Conservation (phyloP, 1,140 invertebrate genomes). For the Drosophila arawakana region DNA sequence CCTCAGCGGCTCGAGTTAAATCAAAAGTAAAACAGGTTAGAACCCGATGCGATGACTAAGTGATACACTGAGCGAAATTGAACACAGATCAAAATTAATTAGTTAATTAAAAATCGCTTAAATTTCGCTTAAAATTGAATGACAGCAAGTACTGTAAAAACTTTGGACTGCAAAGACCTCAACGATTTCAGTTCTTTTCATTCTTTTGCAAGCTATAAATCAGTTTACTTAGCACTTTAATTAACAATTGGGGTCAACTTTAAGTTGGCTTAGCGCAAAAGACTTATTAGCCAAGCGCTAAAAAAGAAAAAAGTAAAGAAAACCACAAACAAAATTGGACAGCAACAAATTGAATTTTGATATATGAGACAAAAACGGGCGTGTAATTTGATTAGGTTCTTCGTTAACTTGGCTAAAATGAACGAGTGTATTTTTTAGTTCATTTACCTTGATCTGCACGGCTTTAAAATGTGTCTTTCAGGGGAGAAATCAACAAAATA, state of each 20-base stretch:
- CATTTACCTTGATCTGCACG: background rate
- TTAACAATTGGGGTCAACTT: slow-evolving; percentile 17
- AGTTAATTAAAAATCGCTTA: too few species aligned
- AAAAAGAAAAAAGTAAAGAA: background rate
- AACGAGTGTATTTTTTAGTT: background rate
- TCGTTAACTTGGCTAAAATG: slow-evolving; percentile 1
- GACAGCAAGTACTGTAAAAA: too few species aligned
- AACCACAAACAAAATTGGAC: background rate
- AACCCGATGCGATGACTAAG: slow-evolving; percentile 14
- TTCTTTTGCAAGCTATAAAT: slow-evolving; percentile 4
- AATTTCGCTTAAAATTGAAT: too few species aligned
- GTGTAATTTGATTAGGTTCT: slow-evolving; percentile 8
- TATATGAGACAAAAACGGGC: slow-evolving; percentile 4
- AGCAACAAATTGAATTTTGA: slow-evolving; percentile 18
- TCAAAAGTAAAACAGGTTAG: slow-evolving; percentile 46
- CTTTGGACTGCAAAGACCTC: background rate
- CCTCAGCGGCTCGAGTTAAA: background rate
- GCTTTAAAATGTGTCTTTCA: background rate
- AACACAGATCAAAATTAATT: too few species aligned
- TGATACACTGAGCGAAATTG: slow-evolving; percentile 30
- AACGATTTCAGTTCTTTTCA: background rate
- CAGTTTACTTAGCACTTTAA: slow-evolving; percentile 21
- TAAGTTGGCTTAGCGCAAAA: background rate
- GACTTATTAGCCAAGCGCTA: slow-evolving; percentile 9
- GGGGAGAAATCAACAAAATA: background rate